Evolutionary conservation across 64 coral and sea anemone genomes (phyloP).

Genomic region (Actinia equina): DNA sequence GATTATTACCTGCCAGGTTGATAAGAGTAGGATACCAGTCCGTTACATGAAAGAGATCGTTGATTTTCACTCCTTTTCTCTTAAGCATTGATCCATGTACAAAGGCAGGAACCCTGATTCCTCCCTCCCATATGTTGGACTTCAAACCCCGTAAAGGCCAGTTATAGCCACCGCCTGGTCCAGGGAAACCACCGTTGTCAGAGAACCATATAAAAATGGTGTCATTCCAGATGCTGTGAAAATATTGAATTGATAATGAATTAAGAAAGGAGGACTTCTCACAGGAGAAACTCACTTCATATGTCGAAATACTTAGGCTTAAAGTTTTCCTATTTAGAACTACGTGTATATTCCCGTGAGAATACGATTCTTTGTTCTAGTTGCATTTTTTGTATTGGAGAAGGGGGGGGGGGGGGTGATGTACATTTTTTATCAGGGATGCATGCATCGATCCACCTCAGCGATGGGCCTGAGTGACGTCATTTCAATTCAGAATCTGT

Average conservation of each 20-base stretch:
- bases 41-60: constrained; percentile 38
- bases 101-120: constrained; percentile 36
- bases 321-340: no score
- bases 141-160: constrained; percentile 49
- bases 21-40: constrained; percentile 51
- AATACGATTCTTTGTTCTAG: no score
- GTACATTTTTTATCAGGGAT: no score
- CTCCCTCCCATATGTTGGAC: constrained; percentile 41
- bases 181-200: constrained; percentile 35
- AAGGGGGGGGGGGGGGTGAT: no score
- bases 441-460: no score
- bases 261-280: background rate
- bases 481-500: no score
- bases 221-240: constrained; percentile 31
- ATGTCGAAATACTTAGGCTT: no score
- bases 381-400: no score
- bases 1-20: constrained; percentile 21
- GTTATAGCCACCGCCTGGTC: constrained; percentile 28
- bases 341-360: no score
- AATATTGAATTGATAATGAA: background rate
- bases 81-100: constrained; percentile 42
- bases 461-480: no score
- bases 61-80: constrained; percentile 16
- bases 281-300: no score
- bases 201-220: constrained; percentile 17